phyloP scores from a whole-genome alignment of 2,113 vertebrate species.

The Amia ocellicauda region DNA sequence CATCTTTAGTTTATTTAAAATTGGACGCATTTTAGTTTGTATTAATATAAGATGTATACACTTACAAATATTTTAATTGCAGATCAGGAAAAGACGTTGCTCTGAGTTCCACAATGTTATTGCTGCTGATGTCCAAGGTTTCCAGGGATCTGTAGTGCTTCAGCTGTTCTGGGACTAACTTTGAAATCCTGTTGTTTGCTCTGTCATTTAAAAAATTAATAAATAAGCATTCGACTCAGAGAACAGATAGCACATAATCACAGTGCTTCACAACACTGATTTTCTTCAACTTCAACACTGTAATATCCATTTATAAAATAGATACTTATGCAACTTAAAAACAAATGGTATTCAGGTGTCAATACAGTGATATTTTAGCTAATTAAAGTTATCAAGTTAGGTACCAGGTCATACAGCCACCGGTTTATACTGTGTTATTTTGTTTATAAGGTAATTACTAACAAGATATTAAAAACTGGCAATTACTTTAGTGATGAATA shows the following conservation, averaged over 20 bases:
- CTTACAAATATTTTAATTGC: constrained; percentile 87
- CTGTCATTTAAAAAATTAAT: constrained; percentile 59
- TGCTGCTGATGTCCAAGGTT: constrained; percentile 89
- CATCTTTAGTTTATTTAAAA: neutral
- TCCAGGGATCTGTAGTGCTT: constrained; percentile 74
- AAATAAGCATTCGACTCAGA: too few relatives aligned
- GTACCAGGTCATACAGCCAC: constrained; percentile 62
- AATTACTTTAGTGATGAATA: constrained; percentile 90
- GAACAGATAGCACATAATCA: too few relatives aligned
- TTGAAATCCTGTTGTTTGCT: constrained; percentile 82
- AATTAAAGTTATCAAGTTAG: constrained; percentile 51
- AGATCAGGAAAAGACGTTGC: constrained; percentile 73
- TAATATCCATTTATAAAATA: neutral
- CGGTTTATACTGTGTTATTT: constrained; percentile 72
- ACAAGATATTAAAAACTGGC: constrained; percentile 91
- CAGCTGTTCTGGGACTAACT: constrained; percentile 71
- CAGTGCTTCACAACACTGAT: too few relatives aligned
- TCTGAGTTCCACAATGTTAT: constrained; percentile 80
- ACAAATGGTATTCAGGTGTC: constrained; percentile 43
- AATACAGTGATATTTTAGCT: constrained; percentile 26
- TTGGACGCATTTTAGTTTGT: neutral
- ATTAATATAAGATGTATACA: neutral
- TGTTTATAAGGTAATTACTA: constrained; percentile 95
- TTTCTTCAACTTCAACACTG: neutral
- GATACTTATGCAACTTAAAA: constrained; percentile 41